phyloP scores from a whole-genome alignment of 2,888 invertebrate genomes.

The Lasius fuliginosus region DNA sequence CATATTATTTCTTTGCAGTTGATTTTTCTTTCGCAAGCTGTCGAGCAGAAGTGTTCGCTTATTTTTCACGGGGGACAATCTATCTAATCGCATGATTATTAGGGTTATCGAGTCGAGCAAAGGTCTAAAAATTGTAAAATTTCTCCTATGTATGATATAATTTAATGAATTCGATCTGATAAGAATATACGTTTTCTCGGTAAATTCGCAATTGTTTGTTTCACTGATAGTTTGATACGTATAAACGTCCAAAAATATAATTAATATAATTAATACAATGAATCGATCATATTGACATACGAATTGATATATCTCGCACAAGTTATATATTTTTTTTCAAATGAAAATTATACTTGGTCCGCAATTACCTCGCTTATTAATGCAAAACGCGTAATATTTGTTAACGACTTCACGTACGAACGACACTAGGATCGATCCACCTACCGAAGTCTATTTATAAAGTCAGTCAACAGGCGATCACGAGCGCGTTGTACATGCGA shows the following conservation, averaged over 20 bases:
- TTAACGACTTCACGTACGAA: constrained; percentile 1
- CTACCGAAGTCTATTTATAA: constrained; percentile 42
- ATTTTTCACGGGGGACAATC: neutral
- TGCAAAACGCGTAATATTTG: neutral
- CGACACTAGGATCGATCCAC: constrained; percentile 32
- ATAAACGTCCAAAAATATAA: neutral
- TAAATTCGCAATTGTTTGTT: neutral
- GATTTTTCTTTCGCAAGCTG: neutral
- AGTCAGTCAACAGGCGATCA: constrained; percentile 30
- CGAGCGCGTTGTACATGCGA: neutral
- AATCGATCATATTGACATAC: neutral
- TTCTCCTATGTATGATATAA: neutral
- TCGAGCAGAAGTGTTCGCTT: neutral
- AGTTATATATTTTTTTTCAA: neutral
- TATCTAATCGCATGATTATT: constrained; percentile 3
- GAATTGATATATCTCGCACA: neutral
- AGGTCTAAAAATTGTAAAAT: neutral
- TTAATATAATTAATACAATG: neutral
- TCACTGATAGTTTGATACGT: neutral
- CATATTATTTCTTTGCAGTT: neutral
- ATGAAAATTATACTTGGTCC: constrained; percentile 15
- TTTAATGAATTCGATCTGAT: constrained; percentile 1
- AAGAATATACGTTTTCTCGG: neutral
- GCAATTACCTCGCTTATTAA: neutral
- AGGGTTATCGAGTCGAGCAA: neutral